phyloP scores from a whole-genome alignment of 37 sponge, comb jelly and placozoan genomes.

The Geodia barretti region DNA sequence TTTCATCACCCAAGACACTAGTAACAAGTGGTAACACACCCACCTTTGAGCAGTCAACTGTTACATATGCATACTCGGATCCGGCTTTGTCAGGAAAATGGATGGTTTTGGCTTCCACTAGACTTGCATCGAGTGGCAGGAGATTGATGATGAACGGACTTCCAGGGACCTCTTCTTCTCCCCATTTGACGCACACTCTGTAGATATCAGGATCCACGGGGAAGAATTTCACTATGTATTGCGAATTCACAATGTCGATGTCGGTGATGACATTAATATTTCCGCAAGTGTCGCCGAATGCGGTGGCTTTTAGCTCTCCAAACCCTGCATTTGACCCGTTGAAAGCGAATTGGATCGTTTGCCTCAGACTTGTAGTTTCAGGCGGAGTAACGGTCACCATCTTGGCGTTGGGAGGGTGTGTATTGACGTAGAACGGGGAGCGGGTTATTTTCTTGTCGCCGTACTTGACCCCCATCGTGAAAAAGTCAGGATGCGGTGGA shows the following conservation, averaged over 20 bases:
- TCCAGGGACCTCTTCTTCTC: conserved; percentile 31
- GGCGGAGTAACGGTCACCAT: conserved; percentile 30
- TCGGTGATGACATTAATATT: neutral
- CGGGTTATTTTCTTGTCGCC: conserved; percentile 14
- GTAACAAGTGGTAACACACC: conserved; percentile 7
- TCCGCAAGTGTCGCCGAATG: neutral
- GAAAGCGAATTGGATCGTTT: conserved; percentile 1
- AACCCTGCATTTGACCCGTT: conserved; percentile 19
- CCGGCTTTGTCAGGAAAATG: neutral
- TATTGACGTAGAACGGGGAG: conserved; percentile 24
- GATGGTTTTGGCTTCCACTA: neutral
- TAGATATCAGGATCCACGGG: conserved; percentile 32
- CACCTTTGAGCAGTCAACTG: neutral
- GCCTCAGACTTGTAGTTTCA: neutral
- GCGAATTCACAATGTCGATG: neutral
- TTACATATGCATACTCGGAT: neutral
- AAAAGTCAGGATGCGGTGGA: conserved; percentile 44
- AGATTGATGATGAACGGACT: conserved; percentile 59
- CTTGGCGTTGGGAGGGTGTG: conserved; percentile 25
- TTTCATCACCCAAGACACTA: neutral
- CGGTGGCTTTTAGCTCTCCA: conserved; percentile 25
- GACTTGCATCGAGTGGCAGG: conserved; percentile 25
- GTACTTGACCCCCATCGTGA: conserved; percentile 54
- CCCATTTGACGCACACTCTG: conserved; percentile 33
- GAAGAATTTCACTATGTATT: conserved; percentile 11